Evolutionary conservation across 2,888 invertebrate species (phyloP).

Genomic region (Syritta pipiens): DNA sequence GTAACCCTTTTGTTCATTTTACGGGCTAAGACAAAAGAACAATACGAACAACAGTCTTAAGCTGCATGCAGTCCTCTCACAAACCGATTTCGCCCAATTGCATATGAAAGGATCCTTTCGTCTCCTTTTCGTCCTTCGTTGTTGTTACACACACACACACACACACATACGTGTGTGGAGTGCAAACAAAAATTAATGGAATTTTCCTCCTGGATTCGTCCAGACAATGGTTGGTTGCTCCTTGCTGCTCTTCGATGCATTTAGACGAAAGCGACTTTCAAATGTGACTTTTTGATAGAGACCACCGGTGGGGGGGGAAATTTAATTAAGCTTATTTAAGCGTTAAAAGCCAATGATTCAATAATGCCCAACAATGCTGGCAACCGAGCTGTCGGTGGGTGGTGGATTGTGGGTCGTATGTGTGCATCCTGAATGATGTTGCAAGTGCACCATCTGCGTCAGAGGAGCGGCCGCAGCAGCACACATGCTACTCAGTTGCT

Average conservation of each 20-base stretch:
- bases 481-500: no score
- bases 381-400: no score
- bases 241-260: conserved; percentile 78
- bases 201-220: conserved; percentile 79
- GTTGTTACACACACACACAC: conserved; percentile 21
- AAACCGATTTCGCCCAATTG: conserved; percentile 64
- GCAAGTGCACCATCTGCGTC: conserved; percentile 51
- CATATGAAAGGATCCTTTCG: conserved; percentile 58
- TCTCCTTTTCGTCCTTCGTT: conserved; percentile 1
- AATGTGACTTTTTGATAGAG: conserved; percentile 67
- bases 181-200: conserved; percentile 77
- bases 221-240: conserved; percentile 77
- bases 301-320: conserved; percentile 66
- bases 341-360: conserved; percentile 79
- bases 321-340: conserved; percentile 80
- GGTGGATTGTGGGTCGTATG: background rate
- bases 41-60: conserved; percentile 52
- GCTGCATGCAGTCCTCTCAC: conserved; percentile 35
- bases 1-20: conserved; percentile 67
- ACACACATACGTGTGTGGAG: conserved; percentile 38
- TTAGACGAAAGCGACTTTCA: conserved; percentile 52
- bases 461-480: no score
- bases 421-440: conserved; percentile 53
- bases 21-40: conserved; percentile 62
- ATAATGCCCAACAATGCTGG: conserved; percentile 72